Evolutionary conservation across 2,113 vertebrate genomes (phyloP).

Genomic region (Pterocles orientalis): DNA sequence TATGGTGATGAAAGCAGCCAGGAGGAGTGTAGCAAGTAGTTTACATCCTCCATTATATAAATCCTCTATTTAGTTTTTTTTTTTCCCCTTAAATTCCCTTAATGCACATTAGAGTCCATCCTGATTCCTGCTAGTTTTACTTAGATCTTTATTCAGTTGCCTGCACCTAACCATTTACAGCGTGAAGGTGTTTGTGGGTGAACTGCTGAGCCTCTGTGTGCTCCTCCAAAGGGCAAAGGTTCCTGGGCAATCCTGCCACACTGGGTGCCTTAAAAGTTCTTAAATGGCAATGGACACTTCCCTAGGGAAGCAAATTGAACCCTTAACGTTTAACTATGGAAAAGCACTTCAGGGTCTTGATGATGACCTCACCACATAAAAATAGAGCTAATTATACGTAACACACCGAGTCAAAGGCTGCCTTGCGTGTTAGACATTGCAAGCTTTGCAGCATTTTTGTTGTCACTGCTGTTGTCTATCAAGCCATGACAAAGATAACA

Average conservation of each 20-base stretch:
- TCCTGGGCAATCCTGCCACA: neutral
- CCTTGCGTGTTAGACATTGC: neutral
- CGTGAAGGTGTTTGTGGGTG: neutral
- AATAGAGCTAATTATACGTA: neutral
- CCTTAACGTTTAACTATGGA: neutral
- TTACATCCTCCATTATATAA: neutral
- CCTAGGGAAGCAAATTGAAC: neutral
- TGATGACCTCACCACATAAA: neutral
- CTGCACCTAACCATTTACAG: neutral
- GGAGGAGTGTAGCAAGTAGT: neutral
- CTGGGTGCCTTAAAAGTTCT: neutral
- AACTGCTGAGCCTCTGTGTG: neutral
- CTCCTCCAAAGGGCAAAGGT: neutral
- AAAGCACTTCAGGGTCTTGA: neutral
- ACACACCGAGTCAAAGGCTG: neutral
- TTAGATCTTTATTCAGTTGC: neutral
- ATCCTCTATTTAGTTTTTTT: neutral
- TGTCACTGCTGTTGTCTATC: neutral
- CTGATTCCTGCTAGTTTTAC: neutral
- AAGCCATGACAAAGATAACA: neutral
- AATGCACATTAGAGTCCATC: rapidly evolving
- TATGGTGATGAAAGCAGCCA: neutral
- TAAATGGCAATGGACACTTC: neutral
- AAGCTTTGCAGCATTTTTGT: neutral
- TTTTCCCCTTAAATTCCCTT: neutral